Evolutionary conservation across 1,140 invertebrate genomes (phyloP).

Genomic region (Pseudomyrmex sp.): DNA sequence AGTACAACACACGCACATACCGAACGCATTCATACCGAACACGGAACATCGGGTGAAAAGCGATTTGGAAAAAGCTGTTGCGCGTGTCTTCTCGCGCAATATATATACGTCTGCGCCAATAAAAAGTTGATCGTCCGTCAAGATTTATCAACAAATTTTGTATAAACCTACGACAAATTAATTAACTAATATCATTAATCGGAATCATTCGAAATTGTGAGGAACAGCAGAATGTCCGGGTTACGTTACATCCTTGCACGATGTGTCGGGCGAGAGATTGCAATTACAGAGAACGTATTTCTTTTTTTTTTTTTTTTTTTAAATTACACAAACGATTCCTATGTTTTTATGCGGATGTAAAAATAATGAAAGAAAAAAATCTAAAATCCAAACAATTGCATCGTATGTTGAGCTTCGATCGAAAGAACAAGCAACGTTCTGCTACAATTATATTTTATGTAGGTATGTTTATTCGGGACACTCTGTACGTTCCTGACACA

Average conservation of each 20-base stretch:
- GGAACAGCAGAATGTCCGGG: not conserved
- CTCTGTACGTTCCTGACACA: not conserved
- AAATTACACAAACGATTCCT: not conserved
- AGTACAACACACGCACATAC: not conserved
- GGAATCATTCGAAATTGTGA: not conserved
- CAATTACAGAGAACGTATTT: not conserved
- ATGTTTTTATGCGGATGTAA: too few relatives aligned
- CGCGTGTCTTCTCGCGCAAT: conserved; percentile 20
- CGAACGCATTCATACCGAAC: not conserved
- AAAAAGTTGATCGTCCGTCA: conserved; percentile 39
- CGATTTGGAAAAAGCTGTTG: conserved; percentile 26
- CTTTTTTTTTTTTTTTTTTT: not conserved
- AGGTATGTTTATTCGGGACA: conserved; percentile 23
- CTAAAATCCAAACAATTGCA: not conserved
- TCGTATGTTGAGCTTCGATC: not conserved
- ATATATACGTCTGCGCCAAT: conserved; percentile 3
- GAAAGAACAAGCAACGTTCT: not conserved
- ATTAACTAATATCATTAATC: not conserved
- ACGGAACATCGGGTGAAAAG: conserved; percentile 13
- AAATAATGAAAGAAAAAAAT: too few relatives aligned
- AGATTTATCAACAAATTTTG: conserved; percentile 17
- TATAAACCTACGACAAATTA: not conserved
- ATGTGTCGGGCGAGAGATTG: not conserved
- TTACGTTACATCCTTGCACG: not conserved
- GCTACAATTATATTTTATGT: not conserved